Percentiles rank a stretch among this genome's conserved stretches.
These are phyloP conservation scores for Stenoptilia bipunctidactyla DNA, from an alignment of 2,888 invertebrate genomes.

Conservation along the genomic window DNA sequence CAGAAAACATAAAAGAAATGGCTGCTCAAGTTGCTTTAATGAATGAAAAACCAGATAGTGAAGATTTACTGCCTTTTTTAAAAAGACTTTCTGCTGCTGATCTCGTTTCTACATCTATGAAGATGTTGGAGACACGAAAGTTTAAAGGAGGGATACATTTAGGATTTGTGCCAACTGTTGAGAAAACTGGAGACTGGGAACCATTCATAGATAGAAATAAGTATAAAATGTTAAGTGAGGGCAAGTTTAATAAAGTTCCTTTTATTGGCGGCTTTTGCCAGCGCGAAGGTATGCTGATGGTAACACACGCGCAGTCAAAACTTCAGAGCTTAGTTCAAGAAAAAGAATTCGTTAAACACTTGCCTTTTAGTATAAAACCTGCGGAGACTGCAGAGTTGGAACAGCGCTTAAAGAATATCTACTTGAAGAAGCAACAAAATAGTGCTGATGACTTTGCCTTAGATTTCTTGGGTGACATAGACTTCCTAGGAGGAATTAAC, in stretches of 20 bases:
- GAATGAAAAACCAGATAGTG: conserved; percentile 27
- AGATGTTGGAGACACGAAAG: conserved; percentile 23
- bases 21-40: conserved; percentile 34
- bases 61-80: conserved; percentile 35
- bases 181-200: conserved; percentile 45
- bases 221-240: conserved; percentile 36
- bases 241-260: conserved; percentile 58
- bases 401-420: conserved; percentile 40
- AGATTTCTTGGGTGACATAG: conserved; percentile 61
- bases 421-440: conserved; percentile 45
- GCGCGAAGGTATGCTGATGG: conserved; percentile 52
- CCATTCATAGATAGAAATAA: conserved; percentile 53
- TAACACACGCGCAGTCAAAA: conserved; percentile 17
- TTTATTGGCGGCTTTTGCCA: conserved; percentile 59
- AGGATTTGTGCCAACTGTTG: conserved; percentile 60
- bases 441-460: conserved; percentile 41
- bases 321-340: conserved; percentile 27
- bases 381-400: conserved; percentile 29
- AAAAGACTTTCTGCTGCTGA: conserved; percentile 36
- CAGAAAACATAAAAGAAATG: conserved; percentile 23
- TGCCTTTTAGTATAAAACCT: conserved; percentile 36
- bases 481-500: conserved; percentile 47
- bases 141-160: conserved; percentile 48
- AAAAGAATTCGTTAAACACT: conserved; percentile 33
- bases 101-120: conserved; percentile 34